A percentile compares a stretch with the other conserved stretches of the same genome.
Evolutionary conservation across 2,113 vertebrate species (phyloP).

Genomic region (Psephotus haematonotus): DNA sequence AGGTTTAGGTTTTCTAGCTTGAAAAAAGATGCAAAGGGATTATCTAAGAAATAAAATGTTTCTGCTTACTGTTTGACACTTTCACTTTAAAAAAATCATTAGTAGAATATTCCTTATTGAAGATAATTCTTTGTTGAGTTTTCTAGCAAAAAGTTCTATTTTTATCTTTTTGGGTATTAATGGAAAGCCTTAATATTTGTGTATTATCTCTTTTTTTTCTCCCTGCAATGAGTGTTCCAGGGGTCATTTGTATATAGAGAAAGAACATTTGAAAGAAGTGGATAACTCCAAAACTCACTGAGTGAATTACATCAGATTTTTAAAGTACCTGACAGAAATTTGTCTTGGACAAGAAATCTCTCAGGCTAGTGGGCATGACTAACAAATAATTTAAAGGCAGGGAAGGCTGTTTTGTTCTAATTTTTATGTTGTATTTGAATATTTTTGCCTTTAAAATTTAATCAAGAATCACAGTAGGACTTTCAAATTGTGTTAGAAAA

Average conservation of each 20-base stretch:
- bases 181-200: neutral
- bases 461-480: neutral
- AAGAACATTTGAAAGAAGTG: neutral
- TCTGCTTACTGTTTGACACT: neutral
- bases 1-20: neutral
- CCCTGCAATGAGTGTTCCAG: neutral
- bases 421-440: neutral
- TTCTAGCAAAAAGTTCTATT: neutral
- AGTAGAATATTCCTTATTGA: neutral
- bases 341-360: neutral
- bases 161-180: neutral
- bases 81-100: neutral
- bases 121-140: neutral
- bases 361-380: neutral
- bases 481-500: neutral
- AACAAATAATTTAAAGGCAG: neutral
- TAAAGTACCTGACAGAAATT: neutral
- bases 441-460: neutral
- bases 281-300: neutral
- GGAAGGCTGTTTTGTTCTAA: neutral
- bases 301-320: neutral
- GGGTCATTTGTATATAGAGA: neutral
- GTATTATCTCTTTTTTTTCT: neutral
- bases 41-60: neutral
- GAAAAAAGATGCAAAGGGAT: neutral